Evolutionary conservation across 2,113 vertebrate species (phyloP).

Genomic region (Pelecanoides urinatrix): DNA sequence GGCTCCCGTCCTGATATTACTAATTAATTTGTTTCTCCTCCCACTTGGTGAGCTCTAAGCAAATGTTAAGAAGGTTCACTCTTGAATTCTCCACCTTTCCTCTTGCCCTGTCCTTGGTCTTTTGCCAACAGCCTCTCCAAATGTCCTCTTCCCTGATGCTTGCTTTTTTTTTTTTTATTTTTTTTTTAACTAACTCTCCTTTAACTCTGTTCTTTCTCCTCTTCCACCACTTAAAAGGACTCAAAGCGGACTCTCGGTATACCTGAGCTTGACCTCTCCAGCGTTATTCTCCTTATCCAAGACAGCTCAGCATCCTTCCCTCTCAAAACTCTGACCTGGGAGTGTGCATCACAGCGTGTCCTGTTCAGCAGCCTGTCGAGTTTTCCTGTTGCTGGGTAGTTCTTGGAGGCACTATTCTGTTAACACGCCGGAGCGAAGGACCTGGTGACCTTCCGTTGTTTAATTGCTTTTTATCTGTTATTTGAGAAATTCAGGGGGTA

Average conservation of each 20-base stretch:
- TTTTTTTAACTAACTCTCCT: background rate
- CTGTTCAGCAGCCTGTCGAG: background rate
- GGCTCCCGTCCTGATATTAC: slow-evolving; percentile 11
- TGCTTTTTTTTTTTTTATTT: background rate
- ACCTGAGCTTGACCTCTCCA: background rate
- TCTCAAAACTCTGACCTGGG: background rate
- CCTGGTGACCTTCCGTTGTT: background rate
- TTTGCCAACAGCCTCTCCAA: slow-evolving; percentile 13
- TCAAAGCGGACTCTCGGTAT: background rate
- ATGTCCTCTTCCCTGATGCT: background rate
- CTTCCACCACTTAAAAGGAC: background rate
- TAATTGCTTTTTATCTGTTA: background rate
- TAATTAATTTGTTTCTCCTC: slow-evolving; percentile 47
- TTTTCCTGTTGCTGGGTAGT: background rate
- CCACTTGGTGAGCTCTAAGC: slow-evolving; percentile 14
- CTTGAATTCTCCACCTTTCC: slow-evolving; percentile 59
- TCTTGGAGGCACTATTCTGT: background rate
- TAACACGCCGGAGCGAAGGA: background rate
- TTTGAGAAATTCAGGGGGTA: background rate
- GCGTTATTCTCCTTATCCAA: background rate
- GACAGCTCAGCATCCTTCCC: background rate
- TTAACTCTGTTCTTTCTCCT: background rate
- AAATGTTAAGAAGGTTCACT: background rate
- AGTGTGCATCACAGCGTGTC: background rate
- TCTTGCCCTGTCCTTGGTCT: background rate